Base-by-base conservation (phyloP, 1,140 invertebrate genomes). In the Drosophila insularis region DNA sequence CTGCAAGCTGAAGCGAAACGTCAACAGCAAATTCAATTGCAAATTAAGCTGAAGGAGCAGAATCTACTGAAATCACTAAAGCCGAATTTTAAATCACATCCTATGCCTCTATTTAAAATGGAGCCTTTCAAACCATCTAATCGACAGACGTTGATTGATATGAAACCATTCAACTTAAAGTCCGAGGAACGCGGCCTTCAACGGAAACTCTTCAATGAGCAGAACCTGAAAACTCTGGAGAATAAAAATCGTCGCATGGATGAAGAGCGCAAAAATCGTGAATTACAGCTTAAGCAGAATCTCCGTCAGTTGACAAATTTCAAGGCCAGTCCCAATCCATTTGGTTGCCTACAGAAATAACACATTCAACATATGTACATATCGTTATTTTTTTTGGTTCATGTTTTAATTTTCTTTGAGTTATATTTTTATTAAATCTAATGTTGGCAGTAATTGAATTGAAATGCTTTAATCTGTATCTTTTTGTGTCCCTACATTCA, bases 301-400 rank as follows among this genome's bases (percentile, higher is more conserved):
- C 68, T 63, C 2, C 80, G 84, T 13, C 65, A 80, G 40, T n/a
- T 82, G 23, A 69, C 84, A 35, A 84, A 43, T 1, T 89, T 87
- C 23, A 67, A 68, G 21, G 84, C 84, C 4, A 50, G 58, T 2
- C 72, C 70, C 21, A 87, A 80, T 71, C 84, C 84, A 2, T 84
- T 89, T 56, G 54, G 23, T 6, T 11, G 32, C 14, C 56, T 14
- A 46, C 74, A 55, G 46, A 35, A 21, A 19, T n/a, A 35, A 37
- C 35, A 37, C 35, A 37, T 11, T n/a, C n/a, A n/a, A 37, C 27
- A 5, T 6, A 27, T 1, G 6, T 27, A 27, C 4, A 27, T 4
- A 27, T 27, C 27, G 27, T 27, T 27, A 2, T 2, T 50, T 17
- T 23, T 53, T n/a, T 43, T 10, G 21, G 21, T 10, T 23, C 37